Evolutionary conservation across 1,140 invertebrate genomes (phyloP), one percentile per base, ranked within the genome.

Genomic region (Elymnias hypermnestra): DNA sequence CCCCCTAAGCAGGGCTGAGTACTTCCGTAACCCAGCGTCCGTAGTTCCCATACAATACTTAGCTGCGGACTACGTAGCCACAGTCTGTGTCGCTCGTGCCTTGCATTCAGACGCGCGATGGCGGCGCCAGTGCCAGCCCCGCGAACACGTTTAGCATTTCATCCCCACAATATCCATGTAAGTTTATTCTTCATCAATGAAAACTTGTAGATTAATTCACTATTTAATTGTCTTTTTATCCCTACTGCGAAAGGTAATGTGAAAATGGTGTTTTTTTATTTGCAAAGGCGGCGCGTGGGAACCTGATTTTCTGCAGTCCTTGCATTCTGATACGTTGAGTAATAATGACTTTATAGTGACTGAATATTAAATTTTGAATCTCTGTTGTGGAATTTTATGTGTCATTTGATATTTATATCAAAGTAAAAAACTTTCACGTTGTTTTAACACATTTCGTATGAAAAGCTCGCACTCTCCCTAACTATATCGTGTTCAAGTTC

Each of bases 121-220:
- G 50, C 63, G 10, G 52, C 43, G 45, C 75, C 77, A 0, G 60
- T 78, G 15, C 74, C 75, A 17, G 72, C 76, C 26, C 77, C 77
- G 43, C 62, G 77, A 15, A 63, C 68, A 60, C 73, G 73, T 21
- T 53, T 84, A 29, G 72, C 76, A 9, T 64, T 82, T 8, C 77
- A 81, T 46, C 75, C 77, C 18, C 64, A 82, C 61, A 78, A 81
- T 49, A 82, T 84, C 36, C 77, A 84, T 33, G 77, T 84, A 62
- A 84, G 81, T 70, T 49, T 51, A 13, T 29, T n/a, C 7, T 31
- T 14, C 23, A 36, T 42, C 15, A 21, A 48, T 33, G 7, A 15
- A 15, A 33, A n/a, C n/a, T n/a, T n/a, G n/a, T n/a, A n/a, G n/a
- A n/a, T n/a, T n/a, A n/a, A n/a, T n/a, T n/a, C n/a, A n/a, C n/a